Evolutionary conservation across 2,113 vertebrate genomes (phyloP).

Genomic region (Gopherus flavomarginatus): DNA sequence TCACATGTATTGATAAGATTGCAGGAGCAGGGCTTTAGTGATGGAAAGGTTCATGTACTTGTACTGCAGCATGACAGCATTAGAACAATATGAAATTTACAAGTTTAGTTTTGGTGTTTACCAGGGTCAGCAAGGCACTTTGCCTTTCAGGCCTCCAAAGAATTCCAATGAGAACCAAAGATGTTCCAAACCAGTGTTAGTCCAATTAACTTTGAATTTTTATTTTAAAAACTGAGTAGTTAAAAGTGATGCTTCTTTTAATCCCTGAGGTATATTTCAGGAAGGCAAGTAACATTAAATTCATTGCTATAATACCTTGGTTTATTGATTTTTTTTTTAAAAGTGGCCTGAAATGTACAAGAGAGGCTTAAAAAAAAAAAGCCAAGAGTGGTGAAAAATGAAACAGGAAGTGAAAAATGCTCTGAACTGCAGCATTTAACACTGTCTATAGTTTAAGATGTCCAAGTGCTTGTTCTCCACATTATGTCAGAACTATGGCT

Average conservation of each 20-base stretch:
- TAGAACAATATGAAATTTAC: not conserved
- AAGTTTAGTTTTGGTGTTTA: not conserved
- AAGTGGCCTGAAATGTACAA: conserved; percentile 21
- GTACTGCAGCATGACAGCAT: not conserved
- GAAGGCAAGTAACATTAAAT: conserved; percentile 60
- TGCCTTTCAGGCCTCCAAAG: not conserved
- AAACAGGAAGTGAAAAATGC: conserved; percentile 21
- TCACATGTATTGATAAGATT: not conserved
- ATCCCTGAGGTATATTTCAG: conserved; percentile 9
- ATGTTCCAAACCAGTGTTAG: not conserved
- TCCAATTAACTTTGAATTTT: not conserved
- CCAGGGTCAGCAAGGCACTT: not conserved
- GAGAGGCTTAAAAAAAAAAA: not conserved
- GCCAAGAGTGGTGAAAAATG: not conserved
- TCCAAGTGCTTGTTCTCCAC: conserved; percentile 23
- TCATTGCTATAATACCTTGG: conserved; percentile 37
- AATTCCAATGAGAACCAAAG: not conserved
- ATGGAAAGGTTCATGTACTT: not conserved
- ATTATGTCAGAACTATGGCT: conserved; percentile 10
- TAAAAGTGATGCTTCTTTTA: conserved; percentile 10
- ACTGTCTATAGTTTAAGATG: not conserved
- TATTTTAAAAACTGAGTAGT: not conserved
- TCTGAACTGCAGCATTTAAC: conserved; percentile 26
- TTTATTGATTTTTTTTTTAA: conserved; percentile 41
- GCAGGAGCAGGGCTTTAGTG: not conserved